These are phyloP conservation scores for Phalloptychus januarius DNA, from an alignment of 2,797 vertebrate species.

Conservation along the genomic window DNA sequence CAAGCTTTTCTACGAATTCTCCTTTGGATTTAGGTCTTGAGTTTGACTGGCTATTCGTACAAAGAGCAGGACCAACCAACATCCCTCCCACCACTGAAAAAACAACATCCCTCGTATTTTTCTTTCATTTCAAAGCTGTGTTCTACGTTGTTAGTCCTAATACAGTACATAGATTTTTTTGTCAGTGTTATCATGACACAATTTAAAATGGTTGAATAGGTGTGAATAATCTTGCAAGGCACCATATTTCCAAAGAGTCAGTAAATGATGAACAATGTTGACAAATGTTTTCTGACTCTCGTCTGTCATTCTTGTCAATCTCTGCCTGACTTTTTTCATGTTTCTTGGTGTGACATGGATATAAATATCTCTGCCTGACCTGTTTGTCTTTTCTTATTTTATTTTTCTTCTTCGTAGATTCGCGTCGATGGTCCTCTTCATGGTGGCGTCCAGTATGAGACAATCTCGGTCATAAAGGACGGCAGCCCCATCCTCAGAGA, in stretches of 20 bases:
- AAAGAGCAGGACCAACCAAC: background rate
- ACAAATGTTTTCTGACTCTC: constrained; percentile 33
- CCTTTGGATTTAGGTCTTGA: background rate
- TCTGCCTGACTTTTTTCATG: constrained; percentile 18
- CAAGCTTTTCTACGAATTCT: too few species aligned
- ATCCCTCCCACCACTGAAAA: background rate
- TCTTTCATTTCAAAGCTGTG: background rate
- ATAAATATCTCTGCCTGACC: constrained; percentile 63
- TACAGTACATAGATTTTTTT: background rate
- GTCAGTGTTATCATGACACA: background rate
- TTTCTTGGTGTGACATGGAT: constrained; percentile 25
- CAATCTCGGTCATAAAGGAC: constrained; percentile 89
- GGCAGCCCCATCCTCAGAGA: constrained; percentile 91
- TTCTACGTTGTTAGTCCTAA: background rate
- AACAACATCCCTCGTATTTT: background rate
- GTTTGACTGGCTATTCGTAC: background rate
- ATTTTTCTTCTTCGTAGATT: constrained; percentile 80
- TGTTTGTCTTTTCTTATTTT: constrained; percentile 38
- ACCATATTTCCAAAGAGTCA: constrained; percentile 1
- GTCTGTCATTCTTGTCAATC: constrained; percentile 58
- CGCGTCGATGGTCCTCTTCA: constrained; percentile 93
- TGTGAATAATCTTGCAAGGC: background rate
- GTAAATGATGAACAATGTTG: constrained; percentile 27
- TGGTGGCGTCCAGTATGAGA: constrained; percentile 93
- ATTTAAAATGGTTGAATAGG: background rate